These are phyloP conservation scores for Argynnis bischoffii DNA, from an alignment of 2,888 invertebrate genomes.

Conservation along the genomic window DNA sequence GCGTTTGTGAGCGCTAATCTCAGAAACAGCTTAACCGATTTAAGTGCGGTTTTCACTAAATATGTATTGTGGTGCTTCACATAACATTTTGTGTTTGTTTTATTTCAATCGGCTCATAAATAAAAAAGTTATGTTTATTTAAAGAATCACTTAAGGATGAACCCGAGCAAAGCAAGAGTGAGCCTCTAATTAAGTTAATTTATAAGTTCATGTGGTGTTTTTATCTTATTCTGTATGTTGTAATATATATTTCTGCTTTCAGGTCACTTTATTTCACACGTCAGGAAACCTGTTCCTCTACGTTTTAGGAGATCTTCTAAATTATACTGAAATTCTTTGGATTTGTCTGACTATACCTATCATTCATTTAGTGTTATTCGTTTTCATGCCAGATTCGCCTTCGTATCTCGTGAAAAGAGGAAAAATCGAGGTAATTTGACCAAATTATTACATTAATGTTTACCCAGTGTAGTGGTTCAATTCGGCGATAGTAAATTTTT, in stretches of 20 bases:
- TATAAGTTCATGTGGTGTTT: too few species aligned
- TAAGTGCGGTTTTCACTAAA: too few species aligned
- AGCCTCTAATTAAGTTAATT: too few species aligned
- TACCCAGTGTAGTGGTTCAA: neutral
- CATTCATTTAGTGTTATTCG: slow-evolving; percentile 69
- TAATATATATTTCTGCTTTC: slow-evolving; percentile 11
- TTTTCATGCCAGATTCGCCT: slow-evolving; percentile 85
- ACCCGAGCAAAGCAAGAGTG: too few species aligned
- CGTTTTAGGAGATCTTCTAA: slow-evolving; percentile 72
- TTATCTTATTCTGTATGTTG: too few species aligned
- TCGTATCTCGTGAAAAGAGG: slow-evolving; percentile 71
- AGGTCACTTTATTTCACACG: slow-evolving; percentile 72
- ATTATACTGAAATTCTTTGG: slow-evolving; percentile 76
- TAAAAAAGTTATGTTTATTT: too few species aligned
- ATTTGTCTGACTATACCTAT: slow-evolving; percentile 74
- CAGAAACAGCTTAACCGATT: too few species aligned
- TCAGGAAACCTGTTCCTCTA: slow-evolving; percentile 76
- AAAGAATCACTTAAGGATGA: too few species aligned
- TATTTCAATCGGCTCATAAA: too few species aligned
- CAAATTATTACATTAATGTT: neutral
- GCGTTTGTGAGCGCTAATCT: too few species aligned
- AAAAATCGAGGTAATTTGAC: slow-evolving; percentile 60
- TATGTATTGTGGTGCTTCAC: too few species aligned
- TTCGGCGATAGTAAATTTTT: neutral
- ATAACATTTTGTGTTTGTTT: too few species aligned